Evolutionary conservation across 2,113 vertebrate genomes (phyloP).

Genomic region (Tetraodon nigroviridis): DNA sequence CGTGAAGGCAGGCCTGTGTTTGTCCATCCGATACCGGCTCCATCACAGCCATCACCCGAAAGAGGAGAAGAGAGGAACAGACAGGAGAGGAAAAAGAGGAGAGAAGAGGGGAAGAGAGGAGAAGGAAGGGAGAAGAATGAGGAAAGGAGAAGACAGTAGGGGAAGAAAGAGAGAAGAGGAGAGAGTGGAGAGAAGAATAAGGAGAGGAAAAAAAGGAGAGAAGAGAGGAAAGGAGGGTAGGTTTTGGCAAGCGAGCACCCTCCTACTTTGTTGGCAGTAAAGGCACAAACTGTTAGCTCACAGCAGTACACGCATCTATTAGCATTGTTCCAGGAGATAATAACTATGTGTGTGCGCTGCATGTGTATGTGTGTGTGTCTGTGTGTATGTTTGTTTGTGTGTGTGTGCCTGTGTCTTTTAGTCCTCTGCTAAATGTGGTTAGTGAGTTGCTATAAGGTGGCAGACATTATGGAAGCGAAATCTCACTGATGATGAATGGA

Average conservation of each 20-base stretch:
- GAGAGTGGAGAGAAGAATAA: background rate
- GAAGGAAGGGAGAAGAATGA: background rate
- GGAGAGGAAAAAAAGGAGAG: background rate
- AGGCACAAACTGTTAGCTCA: constrained; percentile 68
- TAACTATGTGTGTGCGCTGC: constrained; percentile 35
- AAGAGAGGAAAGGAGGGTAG: constrained; percentile 33
- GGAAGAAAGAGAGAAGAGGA: constrained; percentile 2
- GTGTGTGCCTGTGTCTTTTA: constrained; percentile 29
- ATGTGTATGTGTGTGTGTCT: constrained; percentile 14
- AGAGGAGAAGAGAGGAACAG: background rate
- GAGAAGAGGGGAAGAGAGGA: constrained; percentile 1
- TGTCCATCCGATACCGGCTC: constrained; percentile 12
- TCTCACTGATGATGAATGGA: constrained; percentile 5
- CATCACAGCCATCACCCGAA: too few relatives aligned
- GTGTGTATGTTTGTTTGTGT: constrained; percentile 16
- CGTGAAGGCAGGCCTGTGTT: constrained; percentile 21
- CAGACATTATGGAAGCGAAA: constrained; percentile 36
- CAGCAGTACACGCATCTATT: constrained; percentile 72
- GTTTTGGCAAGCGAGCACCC: constrained; percentile 63
- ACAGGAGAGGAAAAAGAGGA: background rate
- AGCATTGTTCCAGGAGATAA: constrained; percentile 73
- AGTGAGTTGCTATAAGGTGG: constrained; percentile 39
- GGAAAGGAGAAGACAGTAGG: constrained; percentile 13
- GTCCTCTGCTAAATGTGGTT: constrained; percentile 30
- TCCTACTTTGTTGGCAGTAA: constrained; percentile 65